These are phyloP conservation scores for Caranx melampygus DNA, from an alignment of 2,113 vertebrate genomes.

Conservation along the genomic window DNA sequence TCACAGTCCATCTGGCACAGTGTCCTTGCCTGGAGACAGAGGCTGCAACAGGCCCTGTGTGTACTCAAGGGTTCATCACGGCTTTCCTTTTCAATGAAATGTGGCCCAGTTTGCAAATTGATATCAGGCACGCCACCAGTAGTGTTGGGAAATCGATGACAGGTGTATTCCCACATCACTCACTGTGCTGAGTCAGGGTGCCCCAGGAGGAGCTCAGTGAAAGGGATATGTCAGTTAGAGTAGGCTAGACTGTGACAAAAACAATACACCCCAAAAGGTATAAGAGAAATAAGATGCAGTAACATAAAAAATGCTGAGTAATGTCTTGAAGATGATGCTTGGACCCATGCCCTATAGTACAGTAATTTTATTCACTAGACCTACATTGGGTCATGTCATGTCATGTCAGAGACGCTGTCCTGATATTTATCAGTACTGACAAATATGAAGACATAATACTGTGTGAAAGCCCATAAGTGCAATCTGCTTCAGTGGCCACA, in stretches of 20 bases:
- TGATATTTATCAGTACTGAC: constrained; percentile 16
- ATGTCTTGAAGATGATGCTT: not conserved
- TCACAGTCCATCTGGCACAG: constrained; percentile 42
- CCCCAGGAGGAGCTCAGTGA: not conserved
- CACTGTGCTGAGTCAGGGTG: constrained; percentile 56
- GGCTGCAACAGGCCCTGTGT: constrained; percentile 22
- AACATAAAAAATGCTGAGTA: not conserved
- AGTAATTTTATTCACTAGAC: not conserved
- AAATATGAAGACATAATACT: not conserved
- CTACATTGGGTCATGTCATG: not conserved
- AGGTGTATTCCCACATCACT: constrained; percentile 3
- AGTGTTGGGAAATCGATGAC: constrained; percentile 26
- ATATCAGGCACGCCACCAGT: not conserved
- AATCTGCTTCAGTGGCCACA: constrained; percentile 12
- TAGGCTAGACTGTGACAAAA: not conserved
- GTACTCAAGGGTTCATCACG: constrained; percentile 14
- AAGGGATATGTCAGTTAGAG: constrained; percentile 11
- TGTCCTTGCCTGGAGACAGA: constrained; percentile 50
- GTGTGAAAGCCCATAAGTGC: not conserved
- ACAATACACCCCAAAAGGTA: not conserved
- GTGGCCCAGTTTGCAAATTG: constrained; percentile 17
- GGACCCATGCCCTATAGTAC: not conserved
- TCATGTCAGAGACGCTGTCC: not conserved
- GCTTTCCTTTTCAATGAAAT: constrained; percentile 30
- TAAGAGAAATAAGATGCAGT: not conserved